phyloP scores from a whole-genome alignment of 1,140 invertebrate species.

The Parapsyche elsis region DNA sequence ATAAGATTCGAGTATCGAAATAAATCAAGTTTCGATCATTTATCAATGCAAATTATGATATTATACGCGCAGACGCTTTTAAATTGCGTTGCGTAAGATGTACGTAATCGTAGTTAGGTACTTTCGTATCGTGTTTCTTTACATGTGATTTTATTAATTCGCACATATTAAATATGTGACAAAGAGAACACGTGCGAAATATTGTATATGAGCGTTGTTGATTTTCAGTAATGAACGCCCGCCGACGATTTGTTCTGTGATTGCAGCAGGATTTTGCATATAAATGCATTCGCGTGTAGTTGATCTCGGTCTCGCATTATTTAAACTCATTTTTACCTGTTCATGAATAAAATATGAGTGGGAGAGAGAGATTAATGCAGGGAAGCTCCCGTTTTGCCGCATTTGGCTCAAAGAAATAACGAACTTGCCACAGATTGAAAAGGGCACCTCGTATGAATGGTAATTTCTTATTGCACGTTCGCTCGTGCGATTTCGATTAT shows the following conservation, averaged over 20 bases:
- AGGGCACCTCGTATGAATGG: conserved; percentile 12
- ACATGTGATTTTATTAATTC: no score
- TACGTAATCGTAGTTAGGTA: no score
- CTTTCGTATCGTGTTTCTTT: no score
- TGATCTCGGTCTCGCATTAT: conserved; percentile 17
- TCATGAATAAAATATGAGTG: conserved; percentile 40
- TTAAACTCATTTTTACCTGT: conserved; percentile 39
- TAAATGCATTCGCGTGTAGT: conserved; percentile 20
- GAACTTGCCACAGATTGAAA: conserved; percentile 26
- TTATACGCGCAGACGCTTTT: conserved; percentile 1
- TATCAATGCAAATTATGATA: conserved; percentile 11
- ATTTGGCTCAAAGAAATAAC: conserved; percentile 33
- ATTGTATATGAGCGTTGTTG: no score
- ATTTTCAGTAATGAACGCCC: no score
- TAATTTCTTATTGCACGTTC: background rate
- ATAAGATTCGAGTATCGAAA: background rate
- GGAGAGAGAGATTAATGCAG: conserved; percentile 27
- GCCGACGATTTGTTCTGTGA: background rate
- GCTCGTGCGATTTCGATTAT: background rate
- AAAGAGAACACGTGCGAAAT: no score
- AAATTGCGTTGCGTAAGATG: no score
- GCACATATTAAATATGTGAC: no score
- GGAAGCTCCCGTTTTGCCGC: conserved; percentile 31
- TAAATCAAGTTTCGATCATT: conserved; percentile 11
- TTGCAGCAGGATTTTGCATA: background rate